phyloP scores from a whole-genome alignment of 2,888 invertebrate species.

The Drosophila birchii region DNA sequence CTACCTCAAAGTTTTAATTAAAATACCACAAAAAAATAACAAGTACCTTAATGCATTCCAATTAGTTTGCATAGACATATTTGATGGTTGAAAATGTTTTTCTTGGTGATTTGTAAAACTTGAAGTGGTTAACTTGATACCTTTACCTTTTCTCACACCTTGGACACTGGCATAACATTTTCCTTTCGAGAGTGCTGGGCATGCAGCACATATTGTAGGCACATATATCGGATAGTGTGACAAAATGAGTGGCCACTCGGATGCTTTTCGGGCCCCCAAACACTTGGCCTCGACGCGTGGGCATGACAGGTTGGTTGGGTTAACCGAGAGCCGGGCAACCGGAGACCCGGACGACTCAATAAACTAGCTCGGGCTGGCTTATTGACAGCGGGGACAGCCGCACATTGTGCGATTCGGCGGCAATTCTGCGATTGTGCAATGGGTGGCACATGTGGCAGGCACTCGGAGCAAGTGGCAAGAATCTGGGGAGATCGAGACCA shows the following conservation, averaged over 20 bases:
- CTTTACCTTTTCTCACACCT: slow-evolving; percentile 16
- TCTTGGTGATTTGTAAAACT: slow-evolving; percentile 14
- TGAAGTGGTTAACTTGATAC: slow-evolving; percentile 19
- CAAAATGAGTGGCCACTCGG: slow-evolving; percentile 67
- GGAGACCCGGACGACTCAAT: slow-evolving; percentile 62
- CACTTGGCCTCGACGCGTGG: slow-evolving; percentile 73
- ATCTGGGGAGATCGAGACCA: slow-evolving; percentile 65
- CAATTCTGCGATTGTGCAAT: slow-evolving; percentile 76
- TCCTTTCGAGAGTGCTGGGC: slow-evolving; percentile 27
- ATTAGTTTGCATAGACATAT: slow-evolving; percentile 1
- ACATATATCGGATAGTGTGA: slow-evolving; percentile 25
- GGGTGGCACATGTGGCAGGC: slow-evolving; percentile 40
- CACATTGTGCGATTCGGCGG: slow-evolving; percentile 64
- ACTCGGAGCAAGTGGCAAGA: slow-evolving; percentile 61
- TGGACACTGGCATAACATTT: slow-evolving; percentile 19
- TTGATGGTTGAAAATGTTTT: not conserved
- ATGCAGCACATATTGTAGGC: slow-evolving; percentile 19
- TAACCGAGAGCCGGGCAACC: slow-evolving; percentile 55
- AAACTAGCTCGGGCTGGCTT: slow-evolving; percentile 72
- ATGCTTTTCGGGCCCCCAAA: slow-evolving; percentile 46
- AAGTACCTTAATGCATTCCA: not conserved
- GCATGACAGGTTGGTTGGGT: slow-evolving; percentile 76
- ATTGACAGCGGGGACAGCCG: slow-evolving; percentile 62
- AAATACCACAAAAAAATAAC: not conserved
- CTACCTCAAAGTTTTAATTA: not conserved